These are phyloP conservation scores for Acanthoscelides obtectus DNA, from an alignment of 2,888 invertebrate genomes.

Conservation along the genomic window DNA sequence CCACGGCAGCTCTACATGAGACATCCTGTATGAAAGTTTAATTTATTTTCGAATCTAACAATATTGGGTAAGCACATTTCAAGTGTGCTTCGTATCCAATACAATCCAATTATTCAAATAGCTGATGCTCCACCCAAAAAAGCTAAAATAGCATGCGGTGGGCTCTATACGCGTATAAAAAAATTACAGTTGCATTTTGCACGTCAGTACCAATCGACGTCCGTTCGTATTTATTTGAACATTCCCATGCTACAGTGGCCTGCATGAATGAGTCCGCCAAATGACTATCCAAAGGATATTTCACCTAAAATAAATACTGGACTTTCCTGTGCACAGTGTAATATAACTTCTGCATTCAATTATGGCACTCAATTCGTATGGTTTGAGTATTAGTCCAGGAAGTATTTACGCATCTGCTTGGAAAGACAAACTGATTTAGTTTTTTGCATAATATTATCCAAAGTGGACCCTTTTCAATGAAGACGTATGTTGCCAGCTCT, in stretches of 20 bases:
- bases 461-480: no score
- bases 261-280: background rate
- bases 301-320: background rate
- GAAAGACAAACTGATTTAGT: no score
- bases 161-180: background rate
- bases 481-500: no score
- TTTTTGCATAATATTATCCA: no score
- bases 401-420: no score
- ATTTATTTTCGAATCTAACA: no score
- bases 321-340: background rate
- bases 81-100: background rate
- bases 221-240: background rate
- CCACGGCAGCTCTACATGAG: no score
- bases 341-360: background rate
- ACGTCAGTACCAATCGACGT: background rate
- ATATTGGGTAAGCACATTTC: no score
- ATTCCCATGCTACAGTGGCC: background rate
- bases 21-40: no score
- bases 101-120: background rate
- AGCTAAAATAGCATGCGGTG: background rate
- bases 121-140: background rate
- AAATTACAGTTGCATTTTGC: background rate
- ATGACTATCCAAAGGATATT: background rate
- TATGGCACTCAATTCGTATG: background rate
- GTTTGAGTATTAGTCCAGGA: no score